Evolutionary conservation across 2,113 vertebrate species (phyloP), one percentile per base, ranked within the genome.

Genomic region (Leuciscus idus): DNA sequence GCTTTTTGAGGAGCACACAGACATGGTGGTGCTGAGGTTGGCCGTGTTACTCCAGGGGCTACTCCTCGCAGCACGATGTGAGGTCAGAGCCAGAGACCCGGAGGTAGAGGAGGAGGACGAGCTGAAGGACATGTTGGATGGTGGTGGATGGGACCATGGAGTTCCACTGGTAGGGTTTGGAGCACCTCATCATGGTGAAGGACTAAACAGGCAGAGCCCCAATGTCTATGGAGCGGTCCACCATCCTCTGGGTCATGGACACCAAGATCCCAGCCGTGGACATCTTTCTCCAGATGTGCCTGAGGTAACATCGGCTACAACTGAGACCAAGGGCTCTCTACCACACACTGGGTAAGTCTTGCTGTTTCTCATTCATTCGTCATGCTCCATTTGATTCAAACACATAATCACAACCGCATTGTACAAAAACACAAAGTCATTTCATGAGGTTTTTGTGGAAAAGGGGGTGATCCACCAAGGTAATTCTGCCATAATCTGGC

Each of bases 41-140:
- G 85, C 93, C 87, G 59, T 93, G 85, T 87, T 94, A 70, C 66
- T 94, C 4, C 90, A 94, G 89, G 92, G 90, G 26, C 89, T 95
- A 82, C 87, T 95, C 86, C 90, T 92, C 30, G 91, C 90, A 19
- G 93, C 90, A n/a, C 91, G 39, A 70, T 94, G 90, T 70, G 93
- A 92, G 59, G 88, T 94, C 46, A 91, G 93, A 52, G 91, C 92
- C 2, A 88, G 94, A 48, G 93, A 93, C 88, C 94, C 93, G 0
- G 92, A 89, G 84, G 85, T 92, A 89, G 91, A 92, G 28, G 90
- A 92, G 39, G 90, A 87, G 36, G 74, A 73, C 5, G 78, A 78
- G 36, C 23, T 77, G 28, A 89, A 26, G 50, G 73, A 62, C 15
- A 61, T 46, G n/a, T 30, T 66, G 6, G 52, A 83, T 2, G 48